Base-by-base conservation (phyloP, 2,797 vertebrate species). In the Protonibea diacanthus region DNA sequence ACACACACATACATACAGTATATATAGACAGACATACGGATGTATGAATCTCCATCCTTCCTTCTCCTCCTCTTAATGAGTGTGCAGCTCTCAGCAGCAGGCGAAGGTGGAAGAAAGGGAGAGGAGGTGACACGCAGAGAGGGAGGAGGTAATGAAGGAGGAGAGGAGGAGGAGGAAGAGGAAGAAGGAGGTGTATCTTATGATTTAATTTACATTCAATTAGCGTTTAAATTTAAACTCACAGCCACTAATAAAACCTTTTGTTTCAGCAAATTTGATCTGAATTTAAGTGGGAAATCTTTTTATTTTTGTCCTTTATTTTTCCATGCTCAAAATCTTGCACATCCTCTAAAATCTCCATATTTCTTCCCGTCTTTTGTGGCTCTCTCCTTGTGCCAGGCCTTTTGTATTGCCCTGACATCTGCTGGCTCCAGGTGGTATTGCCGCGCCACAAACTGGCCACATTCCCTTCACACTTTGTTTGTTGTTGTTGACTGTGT, bases 341-440 rank as follows among this genome's bases (percentile, higher is more conserved):
- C 11, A n/a, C 57, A 74, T 9, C 40, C n/a, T 40, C 21, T 64
- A 29, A 44, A 53, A 65, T 70, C 5, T 7, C 1, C 29, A 29
- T 29, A 23, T 81, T 51, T 42, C 47, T 83, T 81, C 57, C 5
- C 27, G 8, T 48, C 38, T 61, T 64, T 51, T 58, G 53, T 78
- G 33, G 15, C 13, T 21, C 29, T 48, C 29, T 69, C 45, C 59
- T 65, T 33, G n/a, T 6, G 7, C 27, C 25, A 45, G 49, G 44
- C 71, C n/a, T 65, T 71, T 78, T 64, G 82, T 68, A 1, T 0
- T 67, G 45, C 68, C 64, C 85, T 85, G 89, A n/a, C 92, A 81
- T 66, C 94, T 92, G 51, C 47, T 91, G 92, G 86, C 63, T 23
- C 0, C 0, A 11, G 0, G 0, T 0, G 59, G 81, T 75, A 92